A percentile compares a stretch with the other conserved stretches of the same genome.
phyloP scores from a whole-genome alignment of 2,113 vertebrate genomes.

The Rousettus leschenaultii region DNA sequence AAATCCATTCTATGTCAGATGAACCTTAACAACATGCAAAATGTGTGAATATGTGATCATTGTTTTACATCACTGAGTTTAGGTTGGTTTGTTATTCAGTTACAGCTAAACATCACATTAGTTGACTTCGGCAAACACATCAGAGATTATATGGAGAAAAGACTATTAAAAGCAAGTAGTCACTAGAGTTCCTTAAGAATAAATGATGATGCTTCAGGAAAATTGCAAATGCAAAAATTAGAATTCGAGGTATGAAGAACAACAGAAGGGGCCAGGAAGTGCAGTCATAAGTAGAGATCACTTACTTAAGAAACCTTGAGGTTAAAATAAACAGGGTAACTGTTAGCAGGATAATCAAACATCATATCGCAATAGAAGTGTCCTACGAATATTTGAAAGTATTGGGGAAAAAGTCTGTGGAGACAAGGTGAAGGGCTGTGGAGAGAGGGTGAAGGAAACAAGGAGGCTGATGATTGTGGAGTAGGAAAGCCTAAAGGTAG shows the following conservation, averaged over 20 bases:
- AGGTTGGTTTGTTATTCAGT: not conserved
- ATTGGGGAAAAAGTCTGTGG: not conserved
- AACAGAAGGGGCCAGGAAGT: not conserved
- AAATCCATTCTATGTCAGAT: not conserved
- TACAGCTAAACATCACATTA: not conserved
- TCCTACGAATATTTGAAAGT: not conserved
- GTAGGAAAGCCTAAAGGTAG: not conserved
- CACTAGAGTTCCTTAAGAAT: not conserved
- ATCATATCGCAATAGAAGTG: not conserved
- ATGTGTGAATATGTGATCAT: not conserved
- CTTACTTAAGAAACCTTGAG: not conserved
- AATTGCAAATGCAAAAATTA: not conserved
- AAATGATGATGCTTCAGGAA: not conserved
- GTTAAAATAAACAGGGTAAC: not conserved
- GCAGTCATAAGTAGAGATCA: not conserved
- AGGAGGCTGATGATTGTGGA: not conserved
- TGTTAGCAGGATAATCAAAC: not conserved
- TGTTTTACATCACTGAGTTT: not conserved
- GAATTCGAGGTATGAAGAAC: not conserved
- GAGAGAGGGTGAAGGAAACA: accelerated
- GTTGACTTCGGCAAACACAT: not conserved
- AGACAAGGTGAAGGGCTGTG: accelerated
- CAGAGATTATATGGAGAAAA: not conserved
- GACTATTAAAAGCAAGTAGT: not conserved
- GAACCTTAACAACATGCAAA: not conserved